Base-by-base conservation (phyloP, 2,113 vertebrate species). In the Mesoclemmys tuberculata region DNA sequence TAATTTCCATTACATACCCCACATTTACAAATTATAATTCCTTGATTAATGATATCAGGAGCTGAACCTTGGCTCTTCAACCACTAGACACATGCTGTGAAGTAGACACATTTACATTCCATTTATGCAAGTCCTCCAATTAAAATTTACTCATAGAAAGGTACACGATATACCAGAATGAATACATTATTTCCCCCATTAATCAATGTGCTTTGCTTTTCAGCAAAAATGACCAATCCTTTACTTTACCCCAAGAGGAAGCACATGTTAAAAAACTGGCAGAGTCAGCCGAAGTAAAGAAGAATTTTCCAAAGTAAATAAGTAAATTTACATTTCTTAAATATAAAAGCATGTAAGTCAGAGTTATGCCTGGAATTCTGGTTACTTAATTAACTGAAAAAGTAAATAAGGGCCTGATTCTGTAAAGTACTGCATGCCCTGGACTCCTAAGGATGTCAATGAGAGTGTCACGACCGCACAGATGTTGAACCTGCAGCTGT, bases 41-140 rank as follows among this genome's bases (percentile, higher is more conserved):
- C 85, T 95, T 95, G 92, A 94, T 97, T 96, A 97, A 96, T 95
- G 84, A 94, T 91, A 96, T 97, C 94, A 94, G 80, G 49, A 84
- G 78, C 58, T 93, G 93, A 97, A 93, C 81, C 93, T 90, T 56
- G 85, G 55, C 90, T 97, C 85, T 95, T 93, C 93, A 93, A 96
- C 82, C 75, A 94, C 82, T 38, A 91, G 89, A 82, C 79, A 38
- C 90, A 87, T 94, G 92, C 92, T 96, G 87, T 93, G 68, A 61
- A 29, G 19, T 90, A 96, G 90, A 89, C 74, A 74, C 74, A 96
- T 96, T 97, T 97, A 90, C 94, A 94, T 97, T 96, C 91, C 92
- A 94, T 91, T 96, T 93, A 90, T 93, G 52, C 87, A 94, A 95
- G 93, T 86, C 1, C 10, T 89, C 91, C 93, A 94, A 95, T 96